Base-by-base conservation (phyloP, 2,113 vertebrate genomes). In the Acanthochromis polyacanthus region DNA sequence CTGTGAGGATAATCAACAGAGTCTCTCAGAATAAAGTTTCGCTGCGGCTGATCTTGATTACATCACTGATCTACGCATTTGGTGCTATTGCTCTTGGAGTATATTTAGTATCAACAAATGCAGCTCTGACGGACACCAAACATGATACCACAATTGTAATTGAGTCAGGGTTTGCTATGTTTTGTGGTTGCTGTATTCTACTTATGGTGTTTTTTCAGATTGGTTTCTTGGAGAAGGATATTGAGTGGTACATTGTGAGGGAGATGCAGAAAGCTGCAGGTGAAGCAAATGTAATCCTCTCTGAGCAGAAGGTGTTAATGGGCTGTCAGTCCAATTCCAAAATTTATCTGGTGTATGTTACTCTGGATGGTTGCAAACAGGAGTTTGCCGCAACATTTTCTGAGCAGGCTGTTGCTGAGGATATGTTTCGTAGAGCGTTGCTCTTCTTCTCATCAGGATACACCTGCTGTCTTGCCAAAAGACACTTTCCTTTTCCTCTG, bases 301-400 rank as follows among this genome's bases (percentile, higher is more conserved):
- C 0, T 28, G 78, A 77, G 0, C 60, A 86, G 46, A 94, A 88
- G 0, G 53, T 94, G 50, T 75, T 93, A 4, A 73, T 90, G 64
- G 90, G 90, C 52, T 89, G 85, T 40, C 30, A 28, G 32, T 85
- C 88, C 10, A 56, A 28, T 30, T 75, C 76, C 16, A 83, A 90
- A 46, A 76, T 94, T 20, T n/a, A 43, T 60, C 72, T 93, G 10
- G 82, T 91, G 11, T 94, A 90, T 10, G 75, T 92, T 58, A 86
- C 72, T 32, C 67, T 93, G 15, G 60, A 73, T 0, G 51, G 57
- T 2, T 95, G 90, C 80, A 71, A 55, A 67, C 30, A 1, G 0
- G 72, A 66, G 40, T 92, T 94, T 86, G 43, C 40, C 4, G 58
- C 71, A 10, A 74, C 70, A 3, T 91, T 91, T 75, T 50, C 80